Conservation (phyloP, 2,888 invertebrate species). For the Monopis laevigella region DNA sequence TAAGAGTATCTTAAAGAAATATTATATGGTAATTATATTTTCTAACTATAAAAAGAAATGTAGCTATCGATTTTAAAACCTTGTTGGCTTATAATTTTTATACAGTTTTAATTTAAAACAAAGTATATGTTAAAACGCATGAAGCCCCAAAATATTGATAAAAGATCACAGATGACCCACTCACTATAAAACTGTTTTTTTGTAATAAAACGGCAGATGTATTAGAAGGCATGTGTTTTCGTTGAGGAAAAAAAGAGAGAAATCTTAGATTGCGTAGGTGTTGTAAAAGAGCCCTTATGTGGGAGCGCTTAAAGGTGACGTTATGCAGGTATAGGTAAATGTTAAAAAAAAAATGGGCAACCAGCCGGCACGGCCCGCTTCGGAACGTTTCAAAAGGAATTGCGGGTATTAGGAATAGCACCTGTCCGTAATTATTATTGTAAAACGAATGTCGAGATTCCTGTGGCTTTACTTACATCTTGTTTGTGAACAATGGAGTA, state of each 20-base stretch:
- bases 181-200: slow-evolving; percentile 3
- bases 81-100: too few species aligned
- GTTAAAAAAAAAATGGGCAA: slow-evolving; percentile 7
- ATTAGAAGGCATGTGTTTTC: slow-evolving; percentile 9
- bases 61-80: too few species aligned
- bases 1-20: too few species aligned
- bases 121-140: too few species aligned
- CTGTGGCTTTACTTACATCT: too few species aligned
- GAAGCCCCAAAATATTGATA: slow-evolving; percentile 1
- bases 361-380: slow-evolving; percentile 8
- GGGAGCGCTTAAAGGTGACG: background rate
- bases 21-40: too few species aligned
- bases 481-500: too few species aligned
- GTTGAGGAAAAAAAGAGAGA: slow-evolving; percentile 4
- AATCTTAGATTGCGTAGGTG: background rate
- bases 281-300: slow-evolving; percentile 1
- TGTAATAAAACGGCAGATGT: slow-evolving; percentile 11
- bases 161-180: slow-evolving; percentile 6
- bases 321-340: background rate
- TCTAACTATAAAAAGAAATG: too few species aligned
- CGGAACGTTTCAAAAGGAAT: slow-evolving; percentile 7
- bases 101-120: too few species aligned
- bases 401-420: slow-evolving; percentile 7
- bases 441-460: background rate
- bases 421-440: slow-evolving; percentile 8